These are phyloP conservation scores for Calephelis virginiensis DNA, from an alignment of 1,140 invertebrate species.

Conservation along the genomic window DNA sequence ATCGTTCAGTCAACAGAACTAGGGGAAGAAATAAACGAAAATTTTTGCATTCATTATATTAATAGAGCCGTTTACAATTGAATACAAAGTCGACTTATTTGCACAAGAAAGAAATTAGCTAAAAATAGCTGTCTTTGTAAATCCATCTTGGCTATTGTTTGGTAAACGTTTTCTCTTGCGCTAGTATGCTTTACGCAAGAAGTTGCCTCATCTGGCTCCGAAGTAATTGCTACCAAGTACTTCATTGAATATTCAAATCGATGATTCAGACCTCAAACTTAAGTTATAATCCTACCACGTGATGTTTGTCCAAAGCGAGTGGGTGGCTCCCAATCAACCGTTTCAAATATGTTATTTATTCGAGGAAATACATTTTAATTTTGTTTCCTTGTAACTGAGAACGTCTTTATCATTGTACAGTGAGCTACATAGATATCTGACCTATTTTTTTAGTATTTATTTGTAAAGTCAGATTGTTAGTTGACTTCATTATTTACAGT, in stretches of 20 bases:
- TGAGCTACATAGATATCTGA: too few species aligned
- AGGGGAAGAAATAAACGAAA: constrained; percentile 15
- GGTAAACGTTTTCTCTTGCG: constrained; percentile 57
- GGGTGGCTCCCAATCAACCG: constrained; percentile 28
- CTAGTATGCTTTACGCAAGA: constrained; percentile 52
- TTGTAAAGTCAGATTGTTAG: too few species aligned
- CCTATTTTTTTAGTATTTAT: too few species aligned
- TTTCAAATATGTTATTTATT: constrained; percentile 21
- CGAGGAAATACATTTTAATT: neutral
- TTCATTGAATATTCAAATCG: constrained; percentile 42
- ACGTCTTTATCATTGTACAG: too few species aligned
- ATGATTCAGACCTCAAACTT: constrained; percentile 28
- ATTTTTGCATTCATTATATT: constrained; percentile 1
- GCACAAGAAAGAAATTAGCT: too few species aligned
- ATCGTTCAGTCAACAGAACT: constrained; percentile 14
- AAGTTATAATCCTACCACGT: constrained; percentile 36
- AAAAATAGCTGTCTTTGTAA: constrained; percentile 6
- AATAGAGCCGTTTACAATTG: too few species aligned
- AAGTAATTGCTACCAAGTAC: constrained; percentile 41
- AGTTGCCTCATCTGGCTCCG: constrained; percentile 50
- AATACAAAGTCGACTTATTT: too few species aligned
- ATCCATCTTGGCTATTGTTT: constrained; percentile 25
- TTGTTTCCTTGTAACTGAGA: neutral
- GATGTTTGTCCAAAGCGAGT: constrained; percentile 24
- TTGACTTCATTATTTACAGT: too few species aligned